phyloP scores from a whole-genome alignment of 1,140 invertebrate species.

The Heliconius hermathena region DNA sequence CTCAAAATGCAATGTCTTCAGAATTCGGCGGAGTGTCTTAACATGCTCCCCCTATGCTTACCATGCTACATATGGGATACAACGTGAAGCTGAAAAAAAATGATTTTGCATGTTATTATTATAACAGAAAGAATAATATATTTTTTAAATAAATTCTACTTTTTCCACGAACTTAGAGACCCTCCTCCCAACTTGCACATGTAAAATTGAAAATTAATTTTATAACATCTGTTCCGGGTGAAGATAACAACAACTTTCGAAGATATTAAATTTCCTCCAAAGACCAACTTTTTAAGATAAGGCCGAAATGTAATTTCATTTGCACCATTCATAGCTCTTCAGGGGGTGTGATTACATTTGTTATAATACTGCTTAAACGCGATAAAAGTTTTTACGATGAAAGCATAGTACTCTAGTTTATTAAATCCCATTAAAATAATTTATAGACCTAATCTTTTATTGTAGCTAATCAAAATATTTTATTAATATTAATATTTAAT shows the following conservation, averaged over 20 bases:
- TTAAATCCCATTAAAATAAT: conserved; percentile 1
- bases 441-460: not conserved
- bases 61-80: too few relatives aligned
- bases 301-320: conserved; percentile 34
- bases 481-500: not conserved
- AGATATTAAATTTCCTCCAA: conserved; percentile 36
- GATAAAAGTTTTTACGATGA: conserved; percentile 6
- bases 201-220: conserved; percentile 21
- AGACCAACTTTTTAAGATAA: conserved; percentile 36
- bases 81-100: too few relatives aligned
- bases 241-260: conserved; percentile 35
- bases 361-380: conserved; percentile 17
- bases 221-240: conserved; percentile 17
- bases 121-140: too few relatives aligned
- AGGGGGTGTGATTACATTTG: conserved; percentile 13
- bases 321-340: conserved; percentile 35
- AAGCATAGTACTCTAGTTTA: not conserved
- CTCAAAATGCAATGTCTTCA: too few relatives aligned
- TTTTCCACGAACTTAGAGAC: not conserved
- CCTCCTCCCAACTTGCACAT: not conserved
- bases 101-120: too few relatives aligned
- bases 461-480: not conserved
- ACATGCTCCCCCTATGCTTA: too few relatives aligned
- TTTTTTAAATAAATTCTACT: not conserved
- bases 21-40: too few relatives aligned